A percentile compares a stretch with the other conserved stretches of the same genome.
Evolutionary conservation across 1,140 invertebrate species (phyloP).

Genomic region (Hylaeus anthracinus): DNA sequence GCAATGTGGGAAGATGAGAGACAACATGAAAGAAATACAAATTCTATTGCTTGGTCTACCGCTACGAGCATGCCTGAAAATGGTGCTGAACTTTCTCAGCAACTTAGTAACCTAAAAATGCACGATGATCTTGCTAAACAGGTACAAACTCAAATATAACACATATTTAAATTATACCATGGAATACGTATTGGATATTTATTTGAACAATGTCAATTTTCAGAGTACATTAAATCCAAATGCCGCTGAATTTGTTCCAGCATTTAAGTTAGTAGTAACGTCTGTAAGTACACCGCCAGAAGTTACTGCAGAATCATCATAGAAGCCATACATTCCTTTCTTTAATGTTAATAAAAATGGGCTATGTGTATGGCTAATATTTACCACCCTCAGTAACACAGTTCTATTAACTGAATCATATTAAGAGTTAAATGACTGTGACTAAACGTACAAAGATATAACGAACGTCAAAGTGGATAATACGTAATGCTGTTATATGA

Average conservation of each 20-base stretch:
- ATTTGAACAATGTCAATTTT: conserved; percentile 56
- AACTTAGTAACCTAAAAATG: conserved; percentile 76
- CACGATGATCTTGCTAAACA: conserved; percentile 81
- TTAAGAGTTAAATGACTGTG: conserved; percentile 70
- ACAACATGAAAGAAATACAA: conserved; percentile 78
- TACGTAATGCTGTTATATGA: conserved; percentile 45
- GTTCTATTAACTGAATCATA: conserved; percentile 67
- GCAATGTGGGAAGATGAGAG: conserved; percentile 89
- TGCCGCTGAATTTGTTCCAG: conserved; percentile 89
- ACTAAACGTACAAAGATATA: conserved; percentile 72
- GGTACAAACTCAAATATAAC: conserved; percentile 58
- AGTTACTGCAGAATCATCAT: conserved; percentile 76
- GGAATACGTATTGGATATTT: not conserved
- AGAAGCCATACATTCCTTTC: conserved; percentile 64
- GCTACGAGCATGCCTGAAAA: conserved; percentile 71
- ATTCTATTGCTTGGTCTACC: conserved; percentile 77
- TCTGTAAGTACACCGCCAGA: conserved; percentile 71
- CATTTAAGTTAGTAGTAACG: conserved; percentile 68
- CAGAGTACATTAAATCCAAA: conserved; percentile 89
- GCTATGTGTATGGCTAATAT: conserved; percentile 63
- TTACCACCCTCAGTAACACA: conserved; percentile 63
- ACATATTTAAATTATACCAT: not conserved
- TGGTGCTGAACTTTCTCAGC: conserved; percentile 78
- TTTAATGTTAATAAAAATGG: conserved; percentile 65
- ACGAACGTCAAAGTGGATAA: conserved; percentile 58